phyloP scores from a whole-genome alignment of 2,888 invertebrate species.

The Cosmorhoe ocellata region DNA sequence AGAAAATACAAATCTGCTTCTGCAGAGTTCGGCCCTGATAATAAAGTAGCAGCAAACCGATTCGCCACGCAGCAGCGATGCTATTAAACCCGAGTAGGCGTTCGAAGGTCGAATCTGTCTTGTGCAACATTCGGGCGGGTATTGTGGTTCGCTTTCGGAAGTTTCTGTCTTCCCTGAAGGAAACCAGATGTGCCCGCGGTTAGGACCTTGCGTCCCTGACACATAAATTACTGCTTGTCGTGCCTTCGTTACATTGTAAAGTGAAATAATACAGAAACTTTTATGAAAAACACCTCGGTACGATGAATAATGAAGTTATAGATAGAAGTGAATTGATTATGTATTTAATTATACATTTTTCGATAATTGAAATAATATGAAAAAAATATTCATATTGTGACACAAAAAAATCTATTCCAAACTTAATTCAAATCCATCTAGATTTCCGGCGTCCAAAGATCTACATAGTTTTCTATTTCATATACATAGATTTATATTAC shows the following conservation, averaged over 20 bases:
- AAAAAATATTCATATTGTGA: too few species aligned
- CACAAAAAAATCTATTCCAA: too few species aligned
- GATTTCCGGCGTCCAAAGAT: too few species aligned
- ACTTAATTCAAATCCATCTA: too few species aligned
- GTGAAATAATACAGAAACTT: constrained; percentile 51
- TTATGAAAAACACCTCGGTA: constrained; percentile 38
- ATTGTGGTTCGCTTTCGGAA: constrained; percentile 34
- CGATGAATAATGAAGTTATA: background rate
- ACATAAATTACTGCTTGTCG: constrained; percentile 66
- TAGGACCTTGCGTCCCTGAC: constrained; percentile 43
- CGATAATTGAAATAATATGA: too few species aligned
- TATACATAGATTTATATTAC: too few species aligned
- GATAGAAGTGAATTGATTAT: background rate
- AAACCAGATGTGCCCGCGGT: constrained; percentile 60
- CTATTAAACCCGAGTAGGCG: constrained; percentile 32
- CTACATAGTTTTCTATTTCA: too few species aligned
- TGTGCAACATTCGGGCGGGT: constrained; percentile 25
- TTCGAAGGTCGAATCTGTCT: constrained; percentile 25
- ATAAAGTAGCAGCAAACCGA: constrained; percentile 21
- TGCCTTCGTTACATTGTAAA: constrained; percentile 57
- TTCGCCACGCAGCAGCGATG: constrained; percentile 9
- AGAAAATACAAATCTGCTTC: too few species aligned
- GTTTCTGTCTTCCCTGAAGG: constrained; percentile 47
- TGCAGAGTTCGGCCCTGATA: constrained; percentile 8
- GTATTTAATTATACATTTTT: background rate